phyloP scores from a whole-genome alignment of 2,113 vertebrate species.

The Anolis carolinensis region DNA sequence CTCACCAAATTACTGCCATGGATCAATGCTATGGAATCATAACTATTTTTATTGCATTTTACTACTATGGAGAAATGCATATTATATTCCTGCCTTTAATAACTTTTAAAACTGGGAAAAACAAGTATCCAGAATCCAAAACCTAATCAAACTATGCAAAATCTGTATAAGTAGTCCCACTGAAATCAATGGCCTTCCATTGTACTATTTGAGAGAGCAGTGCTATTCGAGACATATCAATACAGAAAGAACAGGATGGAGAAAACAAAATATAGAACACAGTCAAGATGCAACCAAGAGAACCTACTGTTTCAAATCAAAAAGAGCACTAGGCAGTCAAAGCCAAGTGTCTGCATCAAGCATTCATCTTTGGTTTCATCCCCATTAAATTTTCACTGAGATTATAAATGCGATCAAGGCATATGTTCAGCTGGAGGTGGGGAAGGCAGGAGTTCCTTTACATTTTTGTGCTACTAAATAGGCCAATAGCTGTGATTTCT shows the following conservation, averaged over 20 bases:
- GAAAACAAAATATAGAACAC: slow-evolving; percentile 21
- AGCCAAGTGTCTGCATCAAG: not conserved
- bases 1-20: too few relatives aligned
- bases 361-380: not conserved
- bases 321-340: slow-evolving; percentile 38
- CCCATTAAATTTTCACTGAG: slow-evolving; percentile 28
- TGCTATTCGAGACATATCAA: not conserved
- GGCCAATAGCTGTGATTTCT: not conserved
- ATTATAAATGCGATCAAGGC: slow-evolving; percentile 23
- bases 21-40: too few relatives aligned
- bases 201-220: not conserved
- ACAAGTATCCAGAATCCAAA: not conserved
- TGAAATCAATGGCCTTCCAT: not conserved
- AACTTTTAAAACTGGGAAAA: too few relatives aligned
- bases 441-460: not conserved
- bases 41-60: too few relatives aligned
- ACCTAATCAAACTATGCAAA: slow-evolving; percentile 1
- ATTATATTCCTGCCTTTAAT: too few relatives aligned
- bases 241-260: not conserved
- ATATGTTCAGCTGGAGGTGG: not conserved
- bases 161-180: not conserved
- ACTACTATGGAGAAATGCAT: too few relatives aligned
- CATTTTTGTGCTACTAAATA: not conserved
- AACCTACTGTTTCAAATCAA: not conserved
- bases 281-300: slow-evolving; percentile 20